phyloP scores from a whole-genome alignment of 2,888 invertebrate genomes.

The Cataglyphis albicans region DNA sequence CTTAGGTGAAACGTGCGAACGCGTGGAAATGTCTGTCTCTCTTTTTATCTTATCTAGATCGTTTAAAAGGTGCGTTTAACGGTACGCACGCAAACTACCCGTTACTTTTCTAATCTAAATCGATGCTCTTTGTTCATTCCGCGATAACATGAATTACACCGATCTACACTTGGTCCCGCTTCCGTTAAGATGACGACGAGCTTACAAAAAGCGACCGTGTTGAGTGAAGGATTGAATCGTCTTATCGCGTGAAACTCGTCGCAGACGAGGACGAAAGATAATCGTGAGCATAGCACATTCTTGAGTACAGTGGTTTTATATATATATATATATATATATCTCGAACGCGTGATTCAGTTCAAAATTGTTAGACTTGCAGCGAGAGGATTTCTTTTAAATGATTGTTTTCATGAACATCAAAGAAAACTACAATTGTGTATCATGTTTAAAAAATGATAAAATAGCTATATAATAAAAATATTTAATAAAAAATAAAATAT shows the following conservation, averaged over 20 bases:
- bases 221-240: slow-evolving; percentile 38
- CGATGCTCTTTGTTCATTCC: slow-evolving; percentile 63
- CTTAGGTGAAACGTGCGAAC: slow-evolving; percentile 36
- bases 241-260: slow-evolving; percentile 57
- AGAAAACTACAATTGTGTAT: background rate
- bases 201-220: background rate
- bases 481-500: slow-evolving; percentile 3
- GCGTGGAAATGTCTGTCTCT: slow-evolving; percentile 38
- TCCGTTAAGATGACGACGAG: slow-evolving; percentile 56
- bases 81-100: slow-evolving; percentile 60
- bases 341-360: slow-evolving; percentile 7
- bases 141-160: slow-evolving; percentile 70
- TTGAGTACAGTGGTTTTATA: background rate
- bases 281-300: background rate
- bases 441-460: background rate
- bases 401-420: background rate
- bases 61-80: slow-evolving; percentile 65
- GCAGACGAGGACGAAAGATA: slow-evolving; percentile 45
- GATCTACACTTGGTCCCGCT: slow-evolving; percentile 67
- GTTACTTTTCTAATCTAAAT: slow-evolving; percentile 74
- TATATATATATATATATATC: background rate
- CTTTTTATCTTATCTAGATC: slow-evolving; percentile 64
- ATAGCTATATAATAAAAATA: background rate
- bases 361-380: background rate
- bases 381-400: background rate